Evolutionary conservation across 1,140 invertebrate genomes (phyloP), one percentile per base, ranked within the genome.

Genomic region (Pogonomyrmex barbatus): DNA sequence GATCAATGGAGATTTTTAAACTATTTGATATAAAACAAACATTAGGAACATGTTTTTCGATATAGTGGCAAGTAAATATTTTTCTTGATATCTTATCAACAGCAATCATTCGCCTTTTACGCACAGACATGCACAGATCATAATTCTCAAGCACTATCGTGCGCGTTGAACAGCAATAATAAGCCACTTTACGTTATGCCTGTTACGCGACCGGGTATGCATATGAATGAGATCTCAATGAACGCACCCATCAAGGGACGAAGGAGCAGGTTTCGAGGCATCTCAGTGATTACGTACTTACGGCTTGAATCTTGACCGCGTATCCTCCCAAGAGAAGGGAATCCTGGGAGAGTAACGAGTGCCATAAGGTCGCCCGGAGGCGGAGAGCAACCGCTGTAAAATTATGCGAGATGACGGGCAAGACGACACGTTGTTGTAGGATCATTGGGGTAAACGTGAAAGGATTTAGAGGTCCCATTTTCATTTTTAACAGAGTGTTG

Each of bases 161-260:
- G 78, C 56, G 17, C 75, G 70, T 8, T 50, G 36, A 62, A 33
- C 58, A 17, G 56, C 70, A 84, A 84, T 84, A 84, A 84, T 84
- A 84, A 84, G 81, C 81, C 42, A 42, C 58, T 84, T 84, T 76
- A 76, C 70, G 81, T 56, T 84, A 76, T 62, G 68, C 81, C 45
- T 63, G 70, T 76, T 76, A 76, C 58, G 56, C 81, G 81, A 47
- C 81, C 71, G 47, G 54, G 81, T 76, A 84, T 84, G 81, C 81
- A 84, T 84, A 84, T 62, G 56, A 84, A 84, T 84, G 81, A 84
- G 81, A n/a, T 62, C 56, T 84, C 70, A 84, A 84, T 84, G 81
- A 84, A 84, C 56, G 81, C 58, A 42, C 70, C 56, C 54, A 70
- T 81, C 78, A 70, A 70, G 78, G 71, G 70, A 58, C 47, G 56